phyloP scores from a whole-genome alignment of 1,140 invertebrate species.

The Drosophila pectinifera region DNA sequence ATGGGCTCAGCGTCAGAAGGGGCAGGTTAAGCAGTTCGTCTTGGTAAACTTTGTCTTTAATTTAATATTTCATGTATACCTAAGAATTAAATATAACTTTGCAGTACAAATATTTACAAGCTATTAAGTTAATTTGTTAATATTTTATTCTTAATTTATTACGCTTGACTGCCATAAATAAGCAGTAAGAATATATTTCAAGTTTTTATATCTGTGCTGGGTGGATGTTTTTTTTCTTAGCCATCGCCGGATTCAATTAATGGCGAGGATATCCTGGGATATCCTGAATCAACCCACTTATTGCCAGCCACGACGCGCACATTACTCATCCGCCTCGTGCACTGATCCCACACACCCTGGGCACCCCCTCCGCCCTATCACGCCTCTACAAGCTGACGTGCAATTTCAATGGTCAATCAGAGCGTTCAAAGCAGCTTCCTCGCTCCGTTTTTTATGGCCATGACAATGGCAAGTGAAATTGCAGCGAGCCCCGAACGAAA shows the following conservation, averaged over 20 bases:
- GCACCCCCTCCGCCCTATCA: conserved; percentile 11
- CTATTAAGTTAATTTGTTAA: too few relatives aligned
- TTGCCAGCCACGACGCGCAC: conserved; percentile 52
- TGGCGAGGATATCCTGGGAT: conserved; percentile 3
- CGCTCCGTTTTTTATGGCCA: conserved; percentile 48
- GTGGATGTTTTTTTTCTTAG: too few relatives aligned
- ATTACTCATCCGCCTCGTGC: conserved; percentile 77
- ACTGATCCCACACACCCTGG: conserved; percentile 22
- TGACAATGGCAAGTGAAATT: conserved; percentile 73
- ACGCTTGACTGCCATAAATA: too few relatives aligned
- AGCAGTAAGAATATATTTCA: too few relatives aligned
- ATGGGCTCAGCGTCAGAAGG: not conserved
- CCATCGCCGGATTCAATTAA: conserved; percentile 24
- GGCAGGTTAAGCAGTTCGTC: not conserved
- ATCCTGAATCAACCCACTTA: conserved; percentile 48
- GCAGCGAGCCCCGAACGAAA: conserved; percentile 61
- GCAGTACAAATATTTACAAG: too few relatives aligned
- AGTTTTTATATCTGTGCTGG: too few relatives aligned
- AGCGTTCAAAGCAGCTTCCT: conserved; percentile 56
- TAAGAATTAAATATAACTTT: not conserved
- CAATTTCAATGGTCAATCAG: conserved; percentile 82
- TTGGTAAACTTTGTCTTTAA: too few relatives aligned
- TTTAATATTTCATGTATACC: not conserved
- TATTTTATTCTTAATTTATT: too few relatives aligned
- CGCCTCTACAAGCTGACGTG: conserved; percentile 56